Base-by-base conservation (phyloP, 2,113 vertebrate species). In the Drymodes brunneopygia region DNA sequence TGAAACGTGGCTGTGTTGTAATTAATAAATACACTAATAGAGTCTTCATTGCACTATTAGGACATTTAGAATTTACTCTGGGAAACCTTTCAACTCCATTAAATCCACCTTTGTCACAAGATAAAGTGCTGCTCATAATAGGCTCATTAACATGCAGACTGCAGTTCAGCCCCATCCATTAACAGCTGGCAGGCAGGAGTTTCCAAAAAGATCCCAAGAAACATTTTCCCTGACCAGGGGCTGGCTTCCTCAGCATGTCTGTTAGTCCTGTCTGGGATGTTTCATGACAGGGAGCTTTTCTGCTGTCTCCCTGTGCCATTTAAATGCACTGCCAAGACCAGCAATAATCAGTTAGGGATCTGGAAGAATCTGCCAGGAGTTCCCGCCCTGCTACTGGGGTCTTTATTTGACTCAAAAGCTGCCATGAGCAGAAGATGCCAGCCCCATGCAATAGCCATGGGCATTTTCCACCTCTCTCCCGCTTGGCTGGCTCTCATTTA, bases 31-130 rank as follows among this genome's bases (percentile, higher is more conserved):
- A 81, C 82, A 81, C 58, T 97, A 95, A 97, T 96, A 94, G 84
- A 87, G 77, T 69, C 91, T 96, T 97, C 92, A 94, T 83, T 91
- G 91, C 70, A 75, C 94, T 94, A 96, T 97, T 97, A 94, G 82
- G 91, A 93, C 92, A 81, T 94, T 95, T 94, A 74, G 87, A 93
- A 97, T 96, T 95, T 97, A 97, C 95, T 97, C 91, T 95, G 80
- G 88, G 92, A 97, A 97, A 97, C 92, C 93, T 97, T 96, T 97
- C 91, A 93, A 86, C 92, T 93, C 94, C 82, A 95, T 97, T 96
- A 97, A 97, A 97, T 95, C 73, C 87, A 97, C 97, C 95, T 97
- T 96, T 97, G 96, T 97, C 97, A 97, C 82, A 96, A 95, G 95
- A 97, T 91, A 78, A 97, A 97, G 77, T 93, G 87, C 80, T 9